Evolutionary conservation across 2,797 vertebrate genomes (phyloP).

Genomic region (Lepilemur septentrionalis): DNA sequence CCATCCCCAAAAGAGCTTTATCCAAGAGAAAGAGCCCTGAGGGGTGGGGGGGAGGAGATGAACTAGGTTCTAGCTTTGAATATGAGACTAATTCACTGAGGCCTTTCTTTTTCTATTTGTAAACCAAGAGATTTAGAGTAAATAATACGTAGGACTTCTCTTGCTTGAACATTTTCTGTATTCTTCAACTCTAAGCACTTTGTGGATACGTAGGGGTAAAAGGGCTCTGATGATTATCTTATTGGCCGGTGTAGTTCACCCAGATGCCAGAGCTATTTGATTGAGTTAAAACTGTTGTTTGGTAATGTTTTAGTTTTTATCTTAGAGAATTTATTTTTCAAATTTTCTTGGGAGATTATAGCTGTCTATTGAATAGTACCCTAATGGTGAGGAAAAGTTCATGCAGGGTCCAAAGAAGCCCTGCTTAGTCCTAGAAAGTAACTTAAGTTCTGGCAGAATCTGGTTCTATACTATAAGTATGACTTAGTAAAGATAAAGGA

Average conservation of each 20-base stretch:
- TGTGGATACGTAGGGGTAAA: background rate
- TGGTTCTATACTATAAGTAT: background rate
- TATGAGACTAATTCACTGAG: background rate
- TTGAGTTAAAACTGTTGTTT: background rate
- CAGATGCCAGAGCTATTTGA: background rate
- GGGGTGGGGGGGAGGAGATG: background rate
- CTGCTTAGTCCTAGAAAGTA: background rate
- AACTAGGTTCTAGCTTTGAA: background rate
- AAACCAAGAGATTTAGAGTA: background rate
- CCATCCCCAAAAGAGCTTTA: background rate
- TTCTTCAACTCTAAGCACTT: background rate
- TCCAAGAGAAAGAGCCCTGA: background rate
- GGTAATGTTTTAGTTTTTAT: conserved; percentile 9
- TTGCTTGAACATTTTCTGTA: background rate
- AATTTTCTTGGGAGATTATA: background rate
- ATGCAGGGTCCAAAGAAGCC: background rate
- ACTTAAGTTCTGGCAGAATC: background rate
- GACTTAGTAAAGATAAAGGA: conserved; percentile 5
- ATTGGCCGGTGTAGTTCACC: background rate
- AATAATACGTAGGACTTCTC: background rate
- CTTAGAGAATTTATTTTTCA: background rate
- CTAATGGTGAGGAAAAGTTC: background rate
- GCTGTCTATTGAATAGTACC: background rate
- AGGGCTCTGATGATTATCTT: background rate
- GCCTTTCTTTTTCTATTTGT: background rate